phyloP scores from a whole-genome alignment of 2,797 vertebrate genomes.

The Intellagama lesueurii region DNA sequence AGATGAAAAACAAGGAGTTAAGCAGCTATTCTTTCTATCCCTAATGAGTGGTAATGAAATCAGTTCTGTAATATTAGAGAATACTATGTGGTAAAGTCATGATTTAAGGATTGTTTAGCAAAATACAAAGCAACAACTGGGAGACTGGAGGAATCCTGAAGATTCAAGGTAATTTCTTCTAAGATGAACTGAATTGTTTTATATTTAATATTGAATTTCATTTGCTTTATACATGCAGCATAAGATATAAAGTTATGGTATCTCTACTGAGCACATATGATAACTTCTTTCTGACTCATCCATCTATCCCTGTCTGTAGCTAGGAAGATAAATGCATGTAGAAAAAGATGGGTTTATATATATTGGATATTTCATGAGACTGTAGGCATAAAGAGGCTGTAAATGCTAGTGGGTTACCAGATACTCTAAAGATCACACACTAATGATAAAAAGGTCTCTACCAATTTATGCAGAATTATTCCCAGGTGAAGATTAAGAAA shows the following conservation, averaged over 20 bases:
- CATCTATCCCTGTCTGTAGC: constrained; percentile 62
- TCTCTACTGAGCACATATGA: constrained; percentile 34
- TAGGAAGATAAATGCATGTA: constrained; percentile 47
- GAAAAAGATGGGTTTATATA: not conserved
- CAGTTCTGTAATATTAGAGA: not conserved
- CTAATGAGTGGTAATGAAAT: not conserved
- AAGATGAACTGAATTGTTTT: constrained; percentile 4
- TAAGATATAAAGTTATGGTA: not conserved
- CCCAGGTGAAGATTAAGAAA: constrained; percentile 60
- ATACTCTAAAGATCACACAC: constrained; percentile 37
- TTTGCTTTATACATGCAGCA: not conserved
- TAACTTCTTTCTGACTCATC: constrained; percentile 58
- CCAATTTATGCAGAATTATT: constrained; percentile 67
- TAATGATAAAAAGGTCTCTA: constrained; percentile 50
- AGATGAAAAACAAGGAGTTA: too few species aligned
- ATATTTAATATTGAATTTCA: constrained; percentile 13
- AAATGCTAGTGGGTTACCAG: constrained; percentile 44
- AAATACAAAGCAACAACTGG: not conserved
- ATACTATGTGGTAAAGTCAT: not conserved
- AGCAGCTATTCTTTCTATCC: not conserved
- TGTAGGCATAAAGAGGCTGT: constrained; percentile 36
- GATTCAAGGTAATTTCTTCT: not conserved
- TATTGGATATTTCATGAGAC: constrained; percentile 55
- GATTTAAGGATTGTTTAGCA: not conserved
- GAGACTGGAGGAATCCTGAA: not conserved